A percentile compares a stretch with the other conserved stretches of the same genome.
Evolutionary conservation across 2,888 invertebrate species (phyloP).

Genomic region (Coelinius sp.): DNA sequence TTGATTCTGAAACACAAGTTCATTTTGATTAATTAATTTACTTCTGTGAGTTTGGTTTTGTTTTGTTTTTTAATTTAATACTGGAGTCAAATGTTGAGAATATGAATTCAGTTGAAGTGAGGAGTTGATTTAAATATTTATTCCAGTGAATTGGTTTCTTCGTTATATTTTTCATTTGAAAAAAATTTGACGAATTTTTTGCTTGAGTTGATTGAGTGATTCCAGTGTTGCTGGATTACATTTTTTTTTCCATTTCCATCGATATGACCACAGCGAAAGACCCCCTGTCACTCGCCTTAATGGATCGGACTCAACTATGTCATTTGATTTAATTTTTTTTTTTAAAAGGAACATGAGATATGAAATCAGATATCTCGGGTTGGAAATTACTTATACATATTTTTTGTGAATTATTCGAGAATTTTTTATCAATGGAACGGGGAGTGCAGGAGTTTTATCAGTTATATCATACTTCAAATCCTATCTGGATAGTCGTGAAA

Average conservation of each 20-base stretch:
- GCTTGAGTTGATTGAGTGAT: no score
- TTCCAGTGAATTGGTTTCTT: no score
- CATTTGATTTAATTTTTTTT: background rate
- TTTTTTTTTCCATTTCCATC: background rate
- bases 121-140: no score
- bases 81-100: background rate
- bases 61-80: background rate
- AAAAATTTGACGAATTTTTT: no score
- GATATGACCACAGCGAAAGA: background rate
- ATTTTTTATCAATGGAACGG: background rate
- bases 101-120: no score
- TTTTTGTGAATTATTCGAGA: background rate
- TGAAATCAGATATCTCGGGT: background rate
- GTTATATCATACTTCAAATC: background rate
- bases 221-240: background rate
- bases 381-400: background rate
- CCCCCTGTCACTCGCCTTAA: background rate
- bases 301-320: slow-evolving; percentile 1
- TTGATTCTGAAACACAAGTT: background rate
- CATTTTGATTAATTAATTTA: slow-evolving; percentile 6
- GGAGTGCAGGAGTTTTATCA: background rate
- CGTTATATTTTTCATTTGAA: no score
- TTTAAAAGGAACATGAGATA: background rate
- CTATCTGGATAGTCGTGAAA: background rate
- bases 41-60: no score